Evolutionary conservation across 2,113 vertebrate genomes (phyloP), one percentile per base, ranked within the genome.

Genomic region (Atlantisia rogersi): DNA sequence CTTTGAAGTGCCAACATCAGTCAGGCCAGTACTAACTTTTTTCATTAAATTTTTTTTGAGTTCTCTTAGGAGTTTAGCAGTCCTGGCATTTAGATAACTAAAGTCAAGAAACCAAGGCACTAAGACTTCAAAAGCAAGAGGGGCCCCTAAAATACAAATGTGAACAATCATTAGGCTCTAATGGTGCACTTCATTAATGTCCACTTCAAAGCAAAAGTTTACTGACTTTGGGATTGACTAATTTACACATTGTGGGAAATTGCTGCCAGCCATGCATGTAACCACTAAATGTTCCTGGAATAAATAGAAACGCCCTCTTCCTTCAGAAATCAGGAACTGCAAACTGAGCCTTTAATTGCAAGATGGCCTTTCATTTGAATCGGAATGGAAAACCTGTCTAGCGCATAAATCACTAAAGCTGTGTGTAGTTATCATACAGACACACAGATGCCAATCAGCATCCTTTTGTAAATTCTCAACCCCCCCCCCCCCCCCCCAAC

Each of bases 181-280:
- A 99, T 99, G 98, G 98, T 98, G 97, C 98, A 98, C 98, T 99
- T 99, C 98, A 99, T 99, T 99, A 99, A 98, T 98, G 98, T 97
- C 98, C 98, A 98, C 98, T 99, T 99, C 99, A 99, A 99, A 99
- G 98, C 95, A 97, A 98, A 92, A 97, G 98, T 99, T 99, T 98
- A 99, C 98, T 99, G 98, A 99, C 99, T 99, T 98, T 97, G 98
- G 98, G 98, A 99, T 98, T 98, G 98, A 99, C 99, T 99, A 99
- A 99, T 99, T 99, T 99, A 99, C 99, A 99, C 99, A 98, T 99
- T 99, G 98, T 99, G 99, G 98, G 99, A 99, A 99, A 99, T 99
- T 99, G 98, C 98, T 99, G 98, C 99, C 98, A 99, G 99, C 98
- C 98, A 99, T 98, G 98, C 98, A 98, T 97, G 98, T 98, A 98